Conservation (phyloP, 2,113 vertebrate species). For the Dipodomys merriami region DNA sequence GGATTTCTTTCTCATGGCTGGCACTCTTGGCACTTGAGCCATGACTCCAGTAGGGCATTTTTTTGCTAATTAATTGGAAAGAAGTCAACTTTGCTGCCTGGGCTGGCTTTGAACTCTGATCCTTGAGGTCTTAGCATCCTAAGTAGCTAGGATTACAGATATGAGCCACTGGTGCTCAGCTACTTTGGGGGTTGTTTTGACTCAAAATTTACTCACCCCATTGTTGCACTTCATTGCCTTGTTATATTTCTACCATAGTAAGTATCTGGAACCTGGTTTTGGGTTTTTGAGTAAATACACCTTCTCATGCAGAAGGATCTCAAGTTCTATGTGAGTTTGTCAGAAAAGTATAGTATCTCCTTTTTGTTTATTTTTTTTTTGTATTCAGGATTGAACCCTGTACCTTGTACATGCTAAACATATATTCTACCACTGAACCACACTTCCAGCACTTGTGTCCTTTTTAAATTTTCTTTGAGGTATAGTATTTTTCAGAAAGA, state of each 20-base stretch:
- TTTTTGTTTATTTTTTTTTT: slow-evolving; percentile 16
- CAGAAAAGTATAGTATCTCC: not conserved
- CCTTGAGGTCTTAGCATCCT: too few relatives aligned
- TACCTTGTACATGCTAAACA: not conserved
- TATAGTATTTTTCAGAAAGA: slow-evolving; percentile 46
- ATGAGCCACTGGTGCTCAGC: too few relatives aligned
- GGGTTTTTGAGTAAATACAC: not conserved
- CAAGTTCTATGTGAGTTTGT: not conserved
- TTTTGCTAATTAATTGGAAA: not conserved
- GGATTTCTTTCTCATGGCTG: too few relatives aligned
- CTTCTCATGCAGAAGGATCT: not conserved
- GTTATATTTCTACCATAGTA: not conserved
- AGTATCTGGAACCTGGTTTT: slow-evolving; percentile 27
- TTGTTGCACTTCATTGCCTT: not conserved
- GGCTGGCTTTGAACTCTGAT: too few relatives aligned
- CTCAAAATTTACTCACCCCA: not conserved
- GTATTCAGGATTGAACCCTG: not conserved
- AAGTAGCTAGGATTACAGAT: too few relatives aligned
- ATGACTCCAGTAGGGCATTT: not conserved
- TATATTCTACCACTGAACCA: not conserved
- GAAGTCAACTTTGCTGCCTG: too few relatives aligned
- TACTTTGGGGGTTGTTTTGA: not conserved
- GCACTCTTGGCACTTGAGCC: not conserved
- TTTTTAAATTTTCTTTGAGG: not conserved
- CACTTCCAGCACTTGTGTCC: too few relatives aligned